Percentiles rank a stretch among this genome's conserved stretches.
Conservation (phyloP, 2,888 invertebrate species). For the Melieria picta region DNA sequence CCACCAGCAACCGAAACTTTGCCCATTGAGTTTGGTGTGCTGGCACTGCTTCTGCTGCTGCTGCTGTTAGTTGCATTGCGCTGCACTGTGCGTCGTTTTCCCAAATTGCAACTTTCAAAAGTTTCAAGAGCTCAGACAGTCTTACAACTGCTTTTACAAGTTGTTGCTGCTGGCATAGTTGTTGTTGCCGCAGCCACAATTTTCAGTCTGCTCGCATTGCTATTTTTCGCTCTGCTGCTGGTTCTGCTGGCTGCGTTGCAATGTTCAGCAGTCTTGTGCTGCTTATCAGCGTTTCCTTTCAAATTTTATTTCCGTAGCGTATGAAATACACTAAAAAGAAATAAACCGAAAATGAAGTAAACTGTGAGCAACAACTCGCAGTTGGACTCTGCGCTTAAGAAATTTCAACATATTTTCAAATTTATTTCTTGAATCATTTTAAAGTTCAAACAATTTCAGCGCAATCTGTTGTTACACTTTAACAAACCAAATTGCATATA, state of each 20-base stretch:
- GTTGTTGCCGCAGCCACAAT: background rate
- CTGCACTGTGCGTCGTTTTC: background rate
- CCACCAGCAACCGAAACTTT: constrained; percentile 16
- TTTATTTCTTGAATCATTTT: too few relatives aligned
- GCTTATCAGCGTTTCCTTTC: constrained; percentile 23
- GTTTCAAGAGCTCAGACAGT: constrained; percentile 30
- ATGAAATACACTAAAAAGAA: constrained; percentile 15
- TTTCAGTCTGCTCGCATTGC: background rate
- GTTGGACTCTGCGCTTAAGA: too few relatives aligned
- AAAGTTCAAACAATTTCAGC: too few relatives aligned
- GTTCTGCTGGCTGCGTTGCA: background rate
- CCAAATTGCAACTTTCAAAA: constrained; percentile 31
- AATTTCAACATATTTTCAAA: too few relatives aligned
- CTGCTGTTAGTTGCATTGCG: constrained; percentile 1
- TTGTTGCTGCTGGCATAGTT: constrained; percentile 21
- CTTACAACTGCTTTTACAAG: constrained; percentile 21
- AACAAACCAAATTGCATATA: too few relatives aligned
- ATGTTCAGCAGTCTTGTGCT: background rate
- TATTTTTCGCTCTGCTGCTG: background rate
- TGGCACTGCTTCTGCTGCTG: background rate
- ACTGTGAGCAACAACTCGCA: too few relatives aligned
- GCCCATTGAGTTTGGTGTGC: background rate
- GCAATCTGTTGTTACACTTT: too few relatives aligned
- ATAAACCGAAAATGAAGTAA: too few relatives aligned
- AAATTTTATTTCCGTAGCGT: constrained; percentile 26